These are phyloP conservation scores for Arothron firmamentum DNA, from an alignment of 2,113 vertebrate genomes.

Conservation along the genomic window DNA sequence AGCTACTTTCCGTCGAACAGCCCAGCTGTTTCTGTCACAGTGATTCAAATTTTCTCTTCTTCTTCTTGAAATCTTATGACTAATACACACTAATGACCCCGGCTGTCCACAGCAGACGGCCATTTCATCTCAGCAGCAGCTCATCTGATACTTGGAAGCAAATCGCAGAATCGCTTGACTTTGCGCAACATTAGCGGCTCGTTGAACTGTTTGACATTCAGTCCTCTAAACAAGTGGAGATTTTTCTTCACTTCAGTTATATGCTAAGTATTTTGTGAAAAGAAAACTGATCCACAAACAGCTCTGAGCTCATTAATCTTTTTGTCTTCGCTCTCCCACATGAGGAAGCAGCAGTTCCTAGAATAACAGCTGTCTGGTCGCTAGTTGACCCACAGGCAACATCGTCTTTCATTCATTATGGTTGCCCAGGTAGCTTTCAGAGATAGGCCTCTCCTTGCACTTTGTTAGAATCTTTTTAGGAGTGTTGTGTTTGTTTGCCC, in stretches of 20 bases:
- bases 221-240: neutral
- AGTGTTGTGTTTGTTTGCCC: neutral
- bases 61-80: constrained; percentile 57
- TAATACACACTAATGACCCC: constrained; percentile 22
- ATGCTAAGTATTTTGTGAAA: neutral
- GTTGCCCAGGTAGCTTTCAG: constrained; percentile 33
- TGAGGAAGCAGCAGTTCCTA: constrained; percentile 18
- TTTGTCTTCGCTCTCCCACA: constrained; percentile 1
- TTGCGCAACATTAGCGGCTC: constrained; percentile 9
- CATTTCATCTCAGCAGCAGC: constrained; percentile 32
- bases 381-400: constrained; percentile 29
- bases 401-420: constrained; percentile 18
- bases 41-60: constrained; percentile 56
- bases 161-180: constrained; percentile 8
- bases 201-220: constrained; percentile 5
- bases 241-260: too few species aligned
- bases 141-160: constrained; percentile 38
- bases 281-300: neutral
- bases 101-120: constrained; percentile 22
- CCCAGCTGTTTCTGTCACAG: constrained; percentile 26
- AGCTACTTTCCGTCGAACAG: constrained; percentile 31
- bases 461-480: constrained; percentile 21
- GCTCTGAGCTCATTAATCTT: neutral
- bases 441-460: constrained; percentile 17
- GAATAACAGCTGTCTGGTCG: constrained; percentile 26